phyloP scores from a whole-genome alignment of 2,113 vertebrate genomes.

The Scomber colias region DNA sequence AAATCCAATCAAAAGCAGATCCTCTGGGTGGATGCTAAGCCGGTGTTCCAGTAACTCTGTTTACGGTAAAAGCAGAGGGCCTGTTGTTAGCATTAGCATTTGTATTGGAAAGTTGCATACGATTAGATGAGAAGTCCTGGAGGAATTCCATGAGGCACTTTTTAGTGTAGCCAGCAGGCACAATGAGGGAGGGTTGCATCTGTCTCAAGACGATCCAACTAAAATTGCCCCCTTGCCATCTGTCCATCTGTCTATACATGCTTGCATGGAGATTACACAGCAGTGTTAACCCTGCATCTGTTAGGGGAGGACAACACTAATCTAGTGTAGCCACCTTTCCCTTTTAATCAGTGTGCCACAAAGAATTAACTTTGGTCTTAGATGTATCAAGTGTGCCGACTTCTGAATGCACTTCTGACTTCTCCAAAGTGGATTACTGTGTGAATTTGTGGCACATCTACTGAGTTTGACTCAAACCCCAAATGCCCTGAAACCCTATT shows the following conservation, averaged over 20 bases:
- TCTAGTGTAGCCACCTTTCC: conserved; percentile 52
- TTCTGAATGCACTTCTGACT: conserved; percentile 18
- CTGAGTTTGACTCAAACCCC: conserved; percentile 2
- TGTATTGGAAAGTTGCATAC: conserved; percentile 74
- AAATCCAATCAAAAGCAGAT: conserved; percentile 77
- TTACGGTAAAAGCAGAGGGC: conserved; percentile 54
- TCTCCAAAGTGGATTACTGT: conserved; percentile 3
- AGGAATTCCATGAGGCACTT: conserved; percentile 72
- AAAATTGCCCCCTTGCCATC: conserved; percentile 66
- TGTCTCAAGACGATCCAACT: conserved; percentile 69
- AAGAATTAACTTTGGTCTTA: conserved; percentile 40
- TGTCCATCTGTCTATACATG: conserved; percentile 67
- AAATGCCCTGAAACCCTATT: background rate
- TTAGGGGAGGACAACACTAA: conserved; percentile 47
- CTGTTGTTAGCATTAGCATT: conserved; percentile 73
- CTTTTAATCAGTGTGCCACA: conserved; percentile 19
- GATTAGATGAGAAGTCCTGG: conserved; percentile 66
- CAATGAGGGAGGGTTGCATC: conserved; percentile 55
- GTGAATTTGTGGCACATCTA: conserved; percentile 2
- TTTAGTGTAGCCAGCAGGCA: conserved; percentile 62
- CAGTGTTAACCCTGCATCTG: conserved; percentile 64
- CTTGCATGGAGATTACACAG: conserved; percentile 54
- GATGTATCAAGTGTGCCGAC: conserved; percentile 5
- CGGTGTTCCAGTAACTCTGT: conserved; percentile 54
- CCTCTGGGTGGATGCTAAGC: conserved; percentile 69